Conservation (phyloP, 1,140 invertebrate genomes). For the Heliothis subflexa region DNA sequence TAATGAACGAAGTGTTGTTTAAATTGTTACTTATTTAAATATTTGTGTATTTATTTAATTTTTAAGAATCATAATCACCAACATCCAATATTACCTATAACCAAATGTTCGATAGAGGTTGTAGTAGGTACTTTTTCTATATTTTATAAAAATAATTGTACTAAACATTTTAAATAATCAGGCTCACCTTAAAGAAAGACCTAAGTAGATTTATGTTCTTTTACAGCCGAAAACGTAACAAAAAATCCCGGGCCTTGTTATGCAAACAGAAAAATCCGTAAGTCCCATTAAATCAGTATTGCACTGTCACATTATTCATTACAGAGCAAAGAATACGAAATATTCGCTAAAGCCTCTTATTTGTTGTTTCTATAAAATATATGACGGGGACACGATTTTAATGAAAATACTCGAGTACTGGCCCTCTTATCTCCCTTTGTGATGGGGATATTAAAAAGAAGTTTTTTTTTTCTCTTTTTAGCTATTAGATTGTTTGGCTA, state of each 20-base stretch:
- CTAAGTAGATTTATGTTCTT: neutral
- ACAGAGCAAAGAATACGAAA: slow-evolving; percentile 44
- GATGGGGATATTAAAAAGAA: slow-evolving; percentile 42
- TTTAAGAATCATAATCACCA: no score
- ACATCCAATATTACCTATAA: no score
- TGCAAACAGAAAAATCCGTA: neutral
- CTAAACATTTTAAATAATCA: no score
- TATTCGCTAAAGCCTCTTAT: slow-evolving; percentile 45
- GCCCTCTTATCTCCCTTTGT: slow-evolving; percentile 45
- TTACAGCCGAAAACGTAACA: neutral
- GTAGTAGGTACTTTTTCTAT: no score
- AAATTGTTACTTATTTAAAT: no score
- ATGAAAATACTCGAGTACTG: slow-evolving; percentile 47
- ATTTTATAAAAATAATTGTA: no score
- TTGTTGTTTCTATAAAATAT: slow-evolving; percentile 47
- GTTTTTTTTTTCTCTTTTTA: slow-evolving; percentile 21
- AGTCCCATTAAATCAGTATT: slow-evolving; percentile 37
- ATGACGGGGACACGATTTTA: slow-evolving; percentile 42
- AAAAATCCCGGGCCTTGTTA: neutral
- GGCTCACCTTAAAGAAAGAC: no score
- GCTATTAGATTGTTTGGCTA: slow-evolving; percentile 19
- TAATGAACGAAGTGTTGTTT: no score
- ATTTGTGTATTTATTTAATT: no score
- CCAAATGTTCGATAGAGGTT: no score
- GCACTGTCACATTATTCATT: slow-evolving; percentile 43